A percentile compares a stretch with the other conserved stretches of the same genome.
phyloP scores from a whole-genome alignment of 2,113 vertebrate genomes.

The Tringa solitaria region DNA sequence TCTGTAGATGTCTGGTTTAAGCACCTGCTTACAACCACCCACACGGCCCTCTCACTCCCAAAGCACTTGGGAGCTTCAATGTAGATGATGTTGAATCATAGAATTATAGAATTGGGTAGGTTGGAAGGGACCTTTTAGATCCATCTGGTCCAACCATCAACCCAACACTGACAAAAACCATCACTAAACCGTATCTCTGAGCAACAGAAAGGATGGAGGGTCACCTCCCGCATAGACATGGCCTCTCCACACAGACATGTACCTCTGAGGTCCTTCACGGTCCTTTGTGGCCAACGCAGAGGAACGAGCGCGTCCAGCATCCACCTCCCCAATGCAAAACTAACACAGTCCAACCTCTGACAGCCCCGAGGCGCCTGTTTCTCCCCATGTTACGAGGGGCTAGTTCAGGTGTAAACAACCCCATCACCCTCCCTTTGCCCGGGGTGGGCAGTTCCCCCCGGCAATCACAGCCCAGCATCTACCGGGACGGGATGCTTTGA shows the following conservation, averaged over 20 bases:
- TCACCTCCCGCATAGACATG: fast-evolving
- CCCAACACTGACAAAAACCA: no score
- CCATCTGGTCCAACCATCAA: no score
- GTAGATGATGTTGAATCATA: fast-evolving
- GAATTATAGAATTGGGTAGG: not conserved
- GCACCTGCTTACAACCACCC: not conserved
- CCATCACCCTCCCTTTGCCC: not conserved
- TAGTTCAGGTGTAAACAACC: not conserved
- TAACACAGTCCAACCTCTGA: fast-evolving
- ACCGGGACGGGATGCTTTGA: not conserved
- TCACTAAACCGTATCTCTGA: no score
- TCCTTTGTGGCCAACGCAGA: fast-evolving
- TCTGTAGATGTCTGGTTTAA: not conserved
- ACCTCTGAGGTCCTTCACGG: not conserved
- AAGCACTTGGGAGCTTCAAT: not conserved
- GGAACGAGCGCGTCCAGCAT: fast-evolving
- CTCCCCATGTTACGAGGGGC: fast-evolving
- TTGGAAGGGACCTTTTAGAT: no score
- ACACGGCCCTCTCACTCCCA: not conserved
- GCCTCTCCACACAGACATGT: fast-evolving
- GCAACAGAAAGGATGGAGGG: not conserved
- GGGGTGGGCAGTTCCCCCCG: not conserved
- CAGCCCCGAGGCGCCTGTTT: fast-evolving
- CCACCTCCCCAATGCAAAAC: not conserved
- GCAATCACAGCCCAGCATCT: not conserved